Base-by-base conservation (phyloP, 2,113 vertebrate species). In the Menidia beryllina region DNA sequence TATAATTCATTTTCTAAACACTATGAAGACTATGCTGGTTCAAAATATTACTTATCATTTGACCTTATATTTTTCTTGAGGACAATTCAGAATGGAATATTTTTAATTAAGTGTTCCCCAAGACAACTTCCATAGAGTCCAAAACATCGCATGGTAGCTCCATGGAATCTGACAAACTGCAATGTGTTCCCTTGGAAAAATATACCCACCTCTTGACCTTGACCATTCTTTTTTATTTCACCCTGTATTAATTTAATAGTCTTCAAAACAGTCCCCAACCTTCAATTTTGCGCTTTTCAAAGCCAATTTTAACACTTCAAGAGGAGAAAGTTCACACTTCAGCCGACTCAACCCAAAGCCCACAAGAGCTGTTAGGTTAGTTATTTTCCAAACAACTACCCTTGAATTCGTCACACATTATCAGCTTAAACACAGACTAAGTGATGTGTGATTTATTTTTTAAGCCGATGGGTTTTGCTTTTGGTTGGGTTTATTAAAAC, bases 221-320 rank as follows among this genome's bases (percentile, higher is more conserved):
- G 0, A 26, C 60, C 47, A 8, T 1, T 2, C 50, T 54, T 39
- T 49, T 52, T 43, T 50, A 14, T 61, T 45, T 19, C 8, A 61
- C n/a, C 21, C 6, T 43, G 23, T 25, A n/a, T 64, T 47, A 72
- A 49, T 47, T 82, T 65, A 49, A 54, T 63, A 11, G 41, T 52
- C 48, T 47, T 19, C 30, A 57, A 63, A 79, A 52, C 11, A 39
- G 60, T 2, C 25, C 17, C 10, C 41, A 30, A 23, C 30, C 59
- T 63, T 23, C 30, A 10, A 25, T 65, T 69, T 83, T 66, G 20
- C 8, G n/a, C 17, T 23, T 65, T 61, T 74, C 27, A 54, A 75
- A 54, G 57, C 41, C 54, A 52, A 43, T 50, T 71, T 49, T 41
- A 41, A 24, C 5, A 57, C 45, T 34, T 55, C 26, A 24, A 61